Evolutionary conservation across 2,113 vertebrate genomes (phyloP), one percentile per base, ranked within the genome.

Genomic region (Hippotragus niger): DNA sequence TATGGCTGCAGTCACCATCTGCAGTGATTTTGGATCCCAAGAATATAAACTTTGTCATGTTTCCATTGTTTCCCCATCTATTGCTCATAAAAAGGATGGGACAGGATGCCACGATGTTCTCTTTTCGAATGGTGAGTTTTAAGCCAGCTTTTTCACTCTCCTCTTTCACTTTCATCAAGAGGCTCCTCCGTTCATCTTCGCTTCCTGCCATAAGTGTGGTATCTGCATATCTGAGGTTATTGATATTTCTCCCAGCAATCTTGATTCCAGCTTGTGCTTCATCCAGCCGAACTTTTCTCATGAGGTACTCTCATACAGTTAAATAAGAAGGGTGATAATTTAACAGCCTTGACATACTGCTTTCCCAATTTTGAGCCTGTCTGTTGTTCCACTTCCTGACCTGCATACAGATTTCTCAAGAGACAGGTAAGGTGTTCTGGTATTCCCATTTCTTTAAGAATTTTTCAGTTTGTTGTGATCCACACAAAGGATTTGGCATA

Each of bases 141-240:
- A 64, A 64, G 33, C 62, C 62, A 64, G 16, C 33, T n/a, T 64
- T 64, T 64, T n/a, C 33, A 64, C 33, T n/a, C 31, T 64, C 62
- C 3, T 64, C 62, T 64, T 64, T 64, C 33, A 64, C 7, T 64
- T n/a, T n/a, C 16, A n/a, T n/a, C 16, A n/a, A 64, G 33, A 64
- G 31, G 33, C 16, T 64, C 33, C 4, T 64, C 33, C 7, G 4
- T 64, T 19, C 4, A 0, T n/a, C 15, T 64, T 64, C 0, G 0
- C 15, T 64, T n/a, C 62, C 15, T n/a, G 62, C 31, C 7, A 2
- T 33, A 16, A 64, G 31, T 7, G 15, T 64, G 31, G 62, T 64
- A n/a, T 64, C 62, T n/a, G 15, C 15, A 64, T 64, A n/a, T 64
- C 31, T n/a, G 31, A 64, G 16, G 31, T 64, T n/a, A 64, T 64